These are phyloP conservation scores for Drosophila biarmipes DNA, from an alignment of 1,140 invertebrate genomes.

Conservation along the genomic window DNA sequence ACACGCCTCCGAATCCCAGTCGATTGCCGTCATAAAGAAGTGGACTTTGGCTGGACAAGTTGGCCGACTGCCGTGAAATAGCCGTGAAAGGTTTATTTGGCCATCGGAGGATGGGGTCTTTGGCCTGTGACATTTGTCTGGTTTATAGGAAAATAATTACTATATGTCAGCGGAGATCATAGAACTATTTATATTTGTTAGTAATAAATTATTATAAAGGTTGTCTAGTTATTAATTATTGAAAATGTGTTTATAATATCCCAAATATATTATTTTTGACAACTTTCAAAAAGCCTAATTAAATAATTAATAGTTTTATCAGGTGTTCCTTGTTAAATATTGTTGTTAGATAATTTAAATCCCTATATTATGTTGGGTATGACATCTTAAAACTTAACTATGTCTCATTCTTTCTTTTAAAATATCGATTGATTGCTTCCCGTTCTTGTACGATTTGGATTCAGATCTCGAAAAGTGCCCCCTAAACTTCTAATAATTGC, in stretches of 20 bases:
- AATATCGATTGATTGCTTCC: not conserved
- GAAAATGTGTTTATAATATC: no score
- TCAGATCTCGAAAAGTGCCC: conserved; percentile 4
- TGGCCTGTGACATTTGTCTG: not conserved
- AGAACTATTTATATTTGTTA: not conserved
- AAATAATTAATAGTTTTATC: no score
- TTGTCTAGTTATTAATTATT: no score
- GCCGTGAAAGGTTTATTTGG: conserved; percentile 11
- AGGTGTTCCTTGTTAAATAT: no score
- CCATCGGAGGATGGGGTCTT: not conserved
- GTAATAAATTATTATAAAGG: no score
- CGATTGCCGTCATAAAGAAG: conserved; percentile 57
- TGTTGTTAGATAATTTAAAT: no score
- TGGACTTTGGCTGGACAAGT: conserved; percentile 32
- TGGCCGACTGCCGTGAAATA: conserved; percentile 4
- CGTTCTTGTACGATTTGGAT: not conserved
- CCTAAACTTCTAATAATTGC: conserved; percentile 50
- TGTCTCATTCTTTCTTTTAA: no score
- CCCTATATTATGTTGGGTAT: no score
- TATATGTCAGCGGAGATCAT: not conserved
- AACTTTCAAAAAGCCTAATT: no score
- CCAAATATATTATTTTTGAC: no score
- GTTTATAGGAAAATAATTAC: not conserved
- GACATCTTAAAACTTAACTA: no score
- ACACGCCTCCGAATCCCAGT: conserved; percentile 50